Evolutionary conservation across 2,113 vertebrate species (phyloP).

Genomic region (Turdus rufiventris): DNA sequence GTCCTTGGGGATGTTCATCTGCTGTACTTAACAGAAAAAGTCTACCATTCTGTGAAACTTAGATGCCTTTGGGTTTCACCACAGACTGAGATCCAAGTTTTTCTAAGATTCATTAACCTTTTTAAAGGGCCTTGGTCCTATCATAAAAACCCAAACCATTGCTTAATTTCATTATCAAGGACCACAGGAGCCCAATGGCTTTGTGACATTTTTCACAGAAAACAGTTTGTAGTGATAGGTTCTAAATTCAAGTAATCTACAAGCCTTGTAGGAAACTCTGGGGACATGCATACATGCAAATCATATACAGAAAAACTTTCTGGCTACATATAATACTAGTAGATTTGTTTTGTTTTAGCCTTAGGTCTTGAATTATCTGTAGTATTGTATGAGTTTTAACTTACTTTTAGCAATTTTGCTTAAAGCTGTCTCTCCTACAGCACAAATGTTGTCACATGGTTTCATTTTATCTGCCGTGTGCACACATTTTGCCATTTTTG

Average conservation of each 20-base stretch:
- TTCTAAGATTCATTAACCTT: slow-evolving; percentile 9
- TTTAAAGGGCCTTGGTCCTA: background rate
- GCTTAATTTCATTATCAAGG: background rate
- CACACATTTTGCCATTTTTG: slow-evolving; percentile 34
- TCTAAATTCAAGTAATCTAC: background rate
- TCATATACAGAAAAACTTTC: slow-evolving; percentile 6
- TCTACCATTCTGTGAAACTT: background rate
- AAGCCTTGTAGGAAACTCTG: slow-evolving; percentile 9
- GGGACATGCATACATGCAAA: slow-evolving; percentile 7
- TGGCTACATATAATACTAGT: background rate
- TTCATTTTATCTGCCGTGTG: slow-evolving; percentile 42
- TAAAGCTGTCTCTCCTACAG: background rate
- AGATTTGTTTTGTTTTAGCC: slow-evolving; percentile 21
- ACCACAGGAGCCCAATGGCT: background rate
- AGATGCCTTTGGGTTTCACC: background rate
- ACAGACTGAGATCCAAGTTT: background rate
- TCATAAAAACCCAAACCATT: background rate
- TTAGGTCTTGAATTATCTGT: slow-evolving; percentile 21
- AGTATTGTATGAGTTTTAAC: slow-evolving; percentile 21
- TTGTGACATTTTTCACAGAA: slow-evolving; percentile 14
- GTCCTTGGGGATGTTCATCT: background rate
- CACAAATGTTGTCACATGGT: background rate
- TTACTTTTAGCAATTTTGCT: background rate
- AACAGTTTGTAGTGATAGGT: background rate
- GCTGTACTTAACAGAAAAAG: background rate